These are phyloP conservation scores for Ophthalmolycus amberensis DNA, from an alignment of 2,113 vertebrate species.

Conservation along the genomic window DNA sequence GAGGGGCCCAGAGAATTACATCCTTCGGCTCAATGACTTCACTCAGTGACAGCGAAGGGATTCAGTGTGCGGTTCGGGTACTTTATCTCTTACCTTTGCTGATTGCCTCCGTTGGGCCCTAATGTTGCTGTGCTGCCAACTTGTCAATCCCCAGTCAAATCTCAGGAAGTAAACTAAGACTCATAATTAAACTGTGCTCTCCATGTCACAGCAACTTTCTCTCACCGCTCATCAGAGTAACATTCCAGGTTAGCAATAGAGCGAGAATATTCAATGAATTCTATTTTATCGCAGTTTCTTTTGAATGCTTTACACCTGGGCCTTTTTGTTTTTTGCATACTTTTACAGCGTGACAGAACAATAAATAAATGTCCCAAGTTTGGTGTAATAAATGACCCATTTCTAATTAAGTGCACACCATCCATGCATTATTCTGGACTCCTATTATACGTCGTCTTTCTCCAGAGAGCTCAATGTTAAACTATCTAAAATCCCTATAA, in stretches of 20 bases:
- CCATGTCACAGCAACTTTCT: constrained; percentile 1
- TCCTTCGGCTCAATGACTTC: constrained; percentile 49
- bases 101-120: constrained; percentile 29
- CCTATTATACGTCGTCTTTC: constrained; percentile 2
- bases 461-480: constrained; percentile 12
- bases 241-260: neutral
- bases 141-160: constrained; percentile 26
- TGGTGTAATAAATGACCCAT: neutral
- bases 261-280: neutral
- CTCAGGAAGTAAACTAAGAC: constrained; percentile 16
- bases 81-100: constrained; percentile 31
- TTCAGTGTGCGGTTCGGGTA: constrained; percentile 20
- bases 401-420: neutral
- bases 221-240: constrained; percentile 38
- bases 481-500: constrained; percentile 14
- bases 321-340: neutral
- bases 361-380: neutral
- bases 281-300: neutral
- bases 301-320: neutral
- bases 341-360: neutral
- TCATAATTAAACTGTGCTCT: constrained; percentile 43
- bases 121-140: constrained; percentile 28
- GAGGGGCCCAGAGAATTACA: constrained; percentile 45
- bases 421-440: neutral
- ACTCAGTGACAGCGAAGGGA: constrained; percentile 30